Conservation (phyloP, 2,888 invertebrate species). For the Rhodophaea formosa region DNA sequence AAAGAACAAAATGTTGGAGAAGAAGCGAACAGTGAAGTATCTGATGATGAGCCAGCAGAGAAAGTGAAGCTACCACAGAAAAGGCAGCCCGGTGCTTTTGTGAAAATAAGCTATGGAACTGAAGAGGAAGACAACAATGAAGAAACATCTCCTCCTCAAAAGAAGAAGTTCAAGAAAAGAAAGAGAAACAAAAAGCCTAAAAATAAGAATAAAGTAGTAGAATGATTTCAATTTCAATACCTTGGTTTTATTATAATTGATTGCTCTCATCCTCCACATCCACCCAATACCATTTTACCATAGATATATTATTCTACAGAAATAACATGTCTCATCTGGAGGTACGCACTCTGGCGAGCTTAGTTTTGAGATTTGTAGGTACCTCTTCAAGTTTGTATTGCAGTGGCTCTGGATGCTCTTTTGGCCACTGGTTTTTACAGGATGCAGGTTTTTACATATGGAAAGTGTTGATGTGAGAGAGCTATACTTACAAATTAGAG, state of each 20-base stretch:
- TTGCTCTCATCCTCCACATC: too few species aligned
- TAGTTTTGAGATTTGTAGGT: too few species aligned
- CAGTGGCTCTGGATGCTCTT: too few species aligned
- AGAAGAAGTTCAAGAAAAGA: slow-evolving; percentile 62
- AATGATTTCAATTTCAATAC: slow-evolving; percentile 20
- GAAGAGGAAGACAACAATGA: slow-evolving; percentile 39
- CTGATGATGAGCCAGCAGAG: slow-evolving; percentile 38
- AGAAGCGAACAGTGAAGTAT: slow-evolving; percentile 41
- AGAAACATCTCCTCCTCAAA: slow-evolving; percentile 41
- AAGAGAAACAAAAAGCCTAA: slow-evolving; percentile 59
- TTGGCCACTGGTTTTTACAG: too few species aligned
- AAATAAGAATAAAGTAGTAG: slow-evolving; percentile 39
- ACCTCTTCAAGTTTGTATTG: too few species aligned
- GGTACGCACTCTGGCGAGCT: too few species aligned
- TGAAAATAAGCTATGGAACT: slow-evolving; percentile 63
- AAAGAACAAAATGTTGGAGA: slow-evolving; percentile 28
- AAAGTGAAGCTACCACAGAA: slow-evolving; percentile 38
- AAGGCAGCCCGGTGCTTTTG: slow-evolving; percentile 67
- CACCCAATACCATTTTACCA: too few species aligned
- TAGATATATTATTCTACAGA: too few species aligned
- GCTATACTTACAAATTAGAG: too few species aligned
- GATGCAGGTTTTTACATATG: too few species aligned
- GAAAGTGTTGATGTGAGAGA: too few species aligned
- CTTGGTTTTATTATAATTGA: background rate
- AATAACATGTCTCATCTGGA: too few species aligned